A percentile compares a stretch with the other conserved stretches of the same genome.
These are phyloP conservation scores for Dendrolimus pini DNA, from an alignment of 2,888 invertebrate species.

Conservation along the genomic window DNA sequence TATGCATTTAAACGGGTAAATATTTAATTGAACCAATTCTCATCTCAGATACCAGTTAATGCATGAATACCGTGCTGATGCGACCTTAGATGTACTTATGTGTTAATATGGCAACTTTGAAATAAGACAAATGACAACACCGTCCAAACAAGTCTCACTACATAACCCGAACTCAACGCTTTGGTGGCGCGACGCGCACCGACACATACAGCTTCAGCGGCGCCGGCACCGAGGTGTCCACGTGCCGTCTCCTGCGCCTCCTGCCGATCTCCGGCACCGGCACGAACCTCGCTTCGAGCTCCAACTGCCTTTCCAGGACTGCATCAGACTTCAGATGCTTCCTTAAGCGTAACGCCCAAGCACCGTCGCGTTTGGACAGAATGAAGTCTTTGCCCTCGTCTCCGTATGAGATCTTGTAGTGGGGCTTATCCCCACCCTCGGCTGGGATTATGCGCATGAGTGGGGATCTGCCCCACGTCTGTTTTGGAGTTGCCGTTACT, in stretches of 20 bases:
- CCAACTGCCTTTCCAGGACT: slow-evolving; percentile 43
- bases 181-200: slow-evolving; percentile 38
- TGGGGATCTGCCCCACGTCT: too few relatives aligned
- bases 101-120: too few relatives aligned
- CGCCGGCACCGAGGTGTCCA: too few relatives aligned
- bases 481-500: too few relatives aligned
- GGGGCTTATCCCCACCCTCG: too few relatives aligned
- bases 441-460: too few relatives aligned
- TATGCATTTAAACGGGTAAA: too few relatives aligned
- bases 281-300: slow-evolving; percentile 60
- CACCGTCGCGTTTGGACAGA: slow-evolving; percentile 52
- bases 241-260: slow-evolving; percentile 25
- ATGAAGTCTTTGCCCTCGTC: slow-evolving; percentile 43
- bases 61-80: too few relatives aligned
- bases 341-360: slow-evolving; percentile 53
- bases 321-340: slow-evolving; percentile 37
- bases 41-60: too few relatives aligned
- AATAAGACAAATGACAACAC: slow-evolving; percentile 1
- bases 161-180: slow-evolving; percentile 20
- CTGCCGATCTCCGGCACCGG: slow-evolving; percentile 21
- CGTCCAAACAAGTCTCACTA: slow-evolving; percentile 3
- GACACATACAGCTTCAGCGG: slow-evolving; percentile 52
- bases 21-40: too few relatives aligned
- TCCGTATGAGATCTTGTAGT: slow-evolving; percentile 60
- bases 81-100: too few relatives aligned